Evolutionary conservation across 2,113 vertebrate genomes (phyloP).

Genomic region (Gobius niger): DNA sequence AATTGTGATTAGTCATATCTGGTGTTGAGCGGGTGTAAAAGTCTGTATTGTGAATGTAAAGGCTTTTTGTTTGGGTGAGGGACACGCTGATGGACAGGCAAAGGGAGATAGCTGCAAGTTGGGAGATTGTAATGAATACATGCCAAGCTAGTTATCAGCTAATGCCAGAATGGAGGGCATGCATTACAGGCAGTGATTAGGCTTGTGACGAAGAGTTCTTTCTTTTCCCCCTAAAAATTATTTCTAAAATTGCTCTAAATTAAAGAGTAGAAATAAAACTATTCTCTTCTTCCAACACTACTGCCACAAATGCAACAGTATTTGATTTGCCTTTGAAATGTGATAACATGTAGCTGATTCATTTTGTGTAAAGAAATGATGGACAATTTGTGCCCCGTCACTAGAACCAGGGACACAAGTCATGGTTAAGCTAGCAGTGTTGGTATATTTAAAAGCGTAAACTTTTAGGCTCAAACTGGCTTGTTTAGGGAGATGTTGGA

Average conservation of each 20-base stretch:
- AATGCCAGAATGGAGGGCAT: background rate
- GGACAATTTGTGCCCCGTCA: too few species aligned
- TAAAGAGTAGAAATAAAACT: too few species aligned
- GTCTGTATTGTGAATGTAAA: slow-evolving; percentile 37
- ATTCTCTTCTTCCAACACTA: background rate
- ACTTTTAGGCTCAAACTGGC: too few species aligned
- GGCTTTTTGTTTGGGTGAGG: slow-evolving; percentile 41
- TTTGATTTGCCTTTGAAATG: too few species aligned
- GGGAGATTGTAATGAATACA: slow-evolving; percentile 17
- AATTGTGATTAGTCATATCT: slow-evolving; percentile 70
- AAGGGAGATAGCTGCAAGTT: slow-evolving; percentile 22
- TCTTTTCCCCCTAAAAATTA: too few species aligned
- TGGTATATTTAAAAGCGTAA: too few species aligned
- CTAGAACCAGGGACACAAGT: too few species aligned
- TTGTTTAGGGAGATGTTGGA: too few species aligned
- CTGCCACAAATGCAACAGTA: background rate
- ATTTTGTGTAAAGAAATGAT: too few species aligned
- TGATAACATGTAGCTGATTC: too few species aligned
- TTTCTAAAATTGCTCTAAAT: too few species aligned
- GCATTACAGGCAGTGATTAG: background rate
- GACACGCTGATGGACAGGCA: slow-evolving; percentile 39
- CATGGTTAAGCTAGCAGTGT: too few species aligned
- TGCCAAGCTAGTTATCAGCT: background rate
- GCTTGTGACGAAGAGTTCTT: background rate
- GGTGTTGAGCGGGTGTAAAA: slow-evolving; percentile 55